Conservation (phyloP, 2,888 invertebrate genomes). For the Germaria angustata region DNA sequence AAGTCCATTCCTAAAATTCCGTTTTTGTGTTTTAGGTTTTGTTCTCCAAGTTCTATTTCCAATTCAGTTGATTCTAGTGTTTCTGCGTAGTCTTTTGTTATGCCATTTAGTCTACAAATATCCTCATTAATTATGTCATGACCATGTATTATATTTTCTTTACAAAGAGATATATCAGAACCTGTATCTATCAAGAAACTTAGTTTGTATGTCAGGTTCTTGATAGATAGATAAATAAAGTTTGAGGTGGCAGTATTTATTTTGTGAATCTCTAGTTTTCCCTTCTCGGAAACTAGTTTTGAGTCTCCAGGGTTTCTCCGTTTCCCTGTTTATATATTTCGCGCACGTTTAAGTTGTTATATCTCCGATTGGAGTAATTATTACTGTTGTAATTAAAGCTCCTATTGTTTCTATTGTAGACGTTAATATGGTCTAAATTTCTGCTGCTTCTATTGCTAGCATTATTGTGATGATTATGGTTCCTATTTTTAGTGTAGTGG, state of each 20-base stretch:
- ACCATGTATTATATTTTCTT: not conserved
- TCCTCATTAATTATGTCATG: too few relatives aligned
- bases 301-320: conserved; percentile 6
- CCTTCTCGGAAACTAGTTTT: not conserved
- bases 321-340: conserved; percentile 4
- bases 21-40: too few relatives aligned
- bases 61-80: too few relatives aligned
- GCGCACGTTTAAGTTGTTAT: not conserved
- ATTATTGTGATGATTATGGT: too few relatives aligned
- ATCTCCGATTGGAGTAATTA: not conserved
- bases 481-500: too few relatives aligned
- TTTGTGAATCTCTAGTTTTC: not conserved
- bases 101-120: too few relatives aligned
- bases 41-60: too few relatives aligned
- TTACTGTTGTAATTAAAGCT: not conserved
- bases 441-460: too few relatives aligned
- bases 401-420: not conserved
- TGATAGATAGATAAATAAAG: not conserved
- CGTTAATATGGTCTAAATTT: not conserved
- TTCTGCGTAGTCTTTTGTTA: too few relatives aligned
- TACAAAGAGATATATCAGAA: not conserved
- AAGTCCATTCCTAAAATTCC: too few relatives aligned
- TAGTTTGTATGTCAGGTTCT: not conserved
- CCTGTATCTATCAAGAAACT: not conserved
- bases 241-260: too few relatives aligned